Conservation (phyloP, 37 sponge, comb jelly and placozoan genomes). For the Crambe crambe region DNA sequence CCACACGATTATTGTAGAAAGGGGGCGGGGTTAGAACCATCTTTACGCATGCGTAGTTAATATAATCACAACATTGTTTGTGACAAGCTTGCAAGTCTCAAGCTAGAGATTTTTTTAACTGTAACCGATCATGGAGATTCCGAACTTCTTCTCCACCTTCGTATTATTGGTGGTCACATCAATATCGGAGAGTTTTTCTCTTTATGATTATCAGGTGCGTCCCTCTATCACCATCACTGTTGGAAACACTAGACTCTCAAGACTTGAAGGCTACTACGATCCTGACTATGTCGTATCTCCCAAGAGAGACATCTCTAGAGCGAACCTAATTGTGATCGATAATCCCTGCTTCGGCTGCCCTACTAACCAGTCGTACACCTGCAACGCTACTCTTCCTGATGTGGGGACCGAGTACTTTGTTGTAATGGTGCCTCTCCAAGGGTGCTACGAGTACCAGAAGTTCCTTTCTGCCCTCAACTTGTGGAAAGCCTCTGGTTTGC, state of each 20-base stretch:
- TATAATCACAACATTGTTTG: too few species aligned
- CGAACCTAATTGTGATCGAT: background rate
- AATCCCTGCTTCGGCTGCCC: background rate
- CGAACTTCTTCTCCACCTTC: too few species aligned
- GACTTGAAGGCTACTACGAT: background rate
- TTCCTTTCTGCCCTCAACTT: constrained; percentile 6
- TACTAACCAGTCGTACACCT: background rate
- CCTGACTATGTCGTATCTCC: background rate
- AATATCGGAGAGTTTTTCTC: too few species aligned
- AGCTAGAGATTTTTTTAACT: too few species aligned
- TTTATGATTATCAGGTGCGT: background rate
- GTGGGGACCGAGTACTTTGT: background rate
- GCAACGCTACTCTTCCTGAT: background rate
- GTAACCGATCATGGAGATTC: too few species aligned
- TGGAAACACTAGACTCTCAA: background rate
- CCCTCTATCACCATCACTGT: background rate
- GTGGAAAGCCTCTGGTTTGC: constrained; percentile 26
- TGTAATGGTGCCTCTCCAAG: background rate
- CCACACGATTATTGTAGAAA: too few species aligned
- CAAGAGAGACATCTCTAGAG: background rate
- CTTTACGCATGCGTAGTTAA: too few species aligned
- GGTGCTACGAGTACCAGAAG: constrained; percentile 22
- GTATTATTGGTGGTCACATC: too few species aligned
- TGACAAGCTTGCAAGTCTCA: too few species aligned
- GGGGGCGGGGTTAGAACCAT: too few species aligned